phyloP scores from a whole-genome alignment of 1,140 invertebrate genomes.

The Drosophila arizonae region DNA sequence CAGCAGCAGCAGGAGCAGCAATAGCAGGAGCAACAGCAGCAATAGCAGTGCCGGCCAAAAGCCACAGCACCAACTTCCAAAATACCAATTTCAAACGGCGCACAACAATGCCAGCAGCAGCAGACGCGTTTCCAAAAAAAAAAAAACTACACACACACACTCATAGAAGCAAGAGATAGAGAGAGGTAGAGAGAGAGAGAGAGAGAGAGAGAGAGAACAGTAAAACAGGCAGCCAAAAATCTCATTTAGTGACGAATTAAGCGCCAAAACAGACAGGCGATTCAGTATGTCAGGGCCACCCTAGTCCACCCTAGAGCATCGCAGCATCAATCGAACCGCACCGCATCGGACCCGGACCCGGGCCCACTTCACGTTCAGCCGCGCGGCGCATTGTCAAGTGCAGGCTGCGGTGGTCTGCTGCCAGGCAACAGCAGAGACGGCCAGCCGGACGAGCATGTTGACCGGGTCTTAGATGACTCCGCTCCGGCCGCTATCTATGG shows the following conservation, averaged over 20 bases:
- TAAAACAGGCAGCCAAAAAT: constrained; percentile 55
- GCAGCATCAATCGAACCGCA: neutral
- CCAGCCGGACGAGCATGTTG: constrained; percentile 1
- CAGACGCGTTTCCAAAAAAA: constrained; percentile 19
- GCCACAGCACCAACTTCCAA: constrained; percentile 41
- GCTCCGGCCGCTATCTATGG: constrained; percentile 65
- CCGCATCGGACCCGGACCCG: neutral
- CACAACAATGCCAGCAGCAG: constrained; percentile 42
- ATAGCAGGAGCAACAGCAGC: too few species aligned
- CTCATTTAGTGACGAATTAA: constrained; percentile 83
- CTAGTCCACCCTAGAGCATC: constrained; percentile 27
- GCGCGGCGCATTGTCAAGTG: constrained; percentile 60
- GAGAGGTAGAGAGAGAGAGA: neutral
- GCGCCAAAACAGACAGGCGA: constrained; percentile 78
- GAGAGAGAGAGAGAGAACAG: constrained; percentile 7
- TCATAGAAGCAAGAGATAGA: neutral
- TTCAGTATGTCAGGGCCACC: constrained; percentile 71
- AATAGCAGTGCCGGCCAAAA: constrained; percentile 8
- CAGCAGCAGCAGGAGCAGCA: constrained; percentile 31
- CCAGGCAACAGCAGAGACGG: constrained; percentile 7
- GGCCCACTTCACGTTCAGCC: constrained; percentile 18
- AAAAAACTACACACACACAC: constrained; percentile 5
- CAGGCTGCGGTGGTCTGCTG: constrained; percentile 31
- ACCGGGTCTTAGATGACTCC: constrained; percentile 49
- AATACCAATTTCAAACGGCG: constrained; percentile 33